phyloP scores from a whole-genome alignment of 2,888 invertebrate genomes.

The Platycheirus rosarum region DNA sequence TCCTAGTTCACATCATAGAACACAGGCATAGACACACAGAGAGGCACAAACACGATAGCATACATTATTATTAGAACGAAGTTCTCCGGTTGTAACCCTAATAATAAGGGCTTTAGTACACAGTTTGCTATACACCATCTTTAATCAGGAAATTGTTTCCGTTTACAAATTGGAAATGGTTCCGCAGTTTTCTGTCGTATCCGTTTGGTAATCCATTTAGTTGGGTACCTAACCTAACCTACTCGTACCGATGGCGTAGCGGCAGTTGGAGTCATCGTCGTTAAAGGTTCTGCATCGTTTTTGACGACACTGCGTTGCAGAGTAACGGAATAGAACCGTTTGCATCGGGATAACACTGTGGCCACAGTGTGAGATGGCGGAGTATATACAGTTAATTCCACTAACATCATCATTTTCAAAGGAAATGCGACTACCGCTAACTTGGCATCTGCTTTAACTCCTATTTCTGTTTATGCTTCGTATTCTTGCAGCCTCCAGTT shows the following conservation, averaged over 20 bases:
- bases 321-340: not conserved
- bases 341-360: conserved; percentile 54
- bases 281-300: conserved; percentile 44
- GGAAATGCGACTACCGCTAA: conserved; percentile 62
- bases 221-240: conserved; percentile 33
- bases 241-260: not conserved
- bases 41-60: no score
- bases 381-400: conserved; percentile 40
- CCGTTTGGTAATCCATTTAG: conserved; percentile 74
- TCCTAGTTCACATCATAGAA: conserved; percentile 1
- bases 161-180: conserved; percentile 80
- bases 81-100: conserved; percentile 69
- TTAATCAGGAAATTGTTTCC: conserved; percentile 81
- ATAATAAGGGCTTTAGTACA: conserved; percentile 70
- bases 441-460: conserved; percentile 54
- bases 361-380: conserved; percentile 38
- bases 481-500: not conserved
- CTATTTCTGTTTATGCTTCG: conserved; percentile 21
- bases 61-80: no score
- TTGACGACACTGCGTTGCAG: conserved; percentile 30
- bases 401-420: conserved; percentile 69
- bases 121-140: conserved; percentile 75
- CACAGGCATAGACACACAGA: not conserved
- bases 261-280: not conserved
- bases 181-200: conserved; percentile 73